phyloP scores from a whole-genome alignment of 2,797 vertebrate species.

The Melanotaenia trifasciata region DNA sequence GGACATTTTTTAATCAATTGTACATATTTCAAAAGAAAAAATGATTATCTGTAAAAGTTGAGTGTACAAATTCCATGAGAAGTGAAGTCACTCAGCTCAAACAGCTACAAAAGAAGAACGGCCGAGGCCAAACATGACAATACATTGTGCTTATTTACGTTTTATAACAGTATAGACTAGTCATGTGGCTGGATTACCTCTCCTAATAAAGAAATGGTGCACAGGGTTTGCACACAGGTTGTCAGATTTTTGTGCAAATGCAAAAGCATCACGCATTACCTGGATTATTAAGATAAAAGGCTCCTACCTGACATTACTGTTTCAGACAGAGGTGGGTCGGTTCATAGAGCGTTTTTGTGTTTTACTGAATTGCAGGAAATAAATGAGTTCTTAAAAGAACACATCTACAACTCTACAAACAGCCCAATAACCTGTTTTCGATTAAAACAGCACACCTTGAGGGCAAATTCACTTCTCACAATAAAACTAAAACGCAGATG shows the following conservation, averaged over 20 bases:
- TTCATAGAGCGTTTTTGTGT: background rate
- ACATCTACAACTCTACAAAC: background rate
- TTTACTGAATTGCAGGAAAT: background rate
- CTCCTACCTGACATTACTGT: background rate
- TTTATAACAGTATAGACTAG: background rate
- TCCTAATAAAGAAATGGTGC: background rate
- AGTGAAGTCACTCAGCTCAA: slow-evolving; percentile 17
- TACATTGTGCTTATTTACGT: background rate
- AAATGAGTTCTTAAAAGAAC: background rate
- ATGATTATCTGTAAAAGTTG: background rate
- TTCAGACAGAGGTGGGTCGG: background rate
- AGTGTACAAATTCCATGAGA: slow-evolving; percentile 5
- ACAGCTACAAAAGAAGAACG: background rate
- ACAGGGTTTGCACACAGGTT: background rate
- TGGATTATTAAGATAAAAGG: background rate
- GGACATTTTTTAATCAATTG: slow-evolving; percentile 16
- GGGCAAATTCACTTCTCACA: background rate
- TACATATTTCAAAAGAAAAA: slow-evolving; percentile 12
- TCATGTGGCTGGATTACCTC: no score
- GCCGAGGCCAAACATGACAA: slow-evolving; percentile 9
- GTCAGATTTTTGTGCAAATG: background rate
- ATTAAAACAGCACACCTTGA: background rate
- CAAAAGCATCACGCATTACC: background rate
- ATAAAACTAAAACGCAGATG: background rate
- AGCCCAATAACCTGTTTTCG: background rate